Conservation (phyloP, 2,888 invertebrate genomes). For the Apodemia hepburni region DNA sequence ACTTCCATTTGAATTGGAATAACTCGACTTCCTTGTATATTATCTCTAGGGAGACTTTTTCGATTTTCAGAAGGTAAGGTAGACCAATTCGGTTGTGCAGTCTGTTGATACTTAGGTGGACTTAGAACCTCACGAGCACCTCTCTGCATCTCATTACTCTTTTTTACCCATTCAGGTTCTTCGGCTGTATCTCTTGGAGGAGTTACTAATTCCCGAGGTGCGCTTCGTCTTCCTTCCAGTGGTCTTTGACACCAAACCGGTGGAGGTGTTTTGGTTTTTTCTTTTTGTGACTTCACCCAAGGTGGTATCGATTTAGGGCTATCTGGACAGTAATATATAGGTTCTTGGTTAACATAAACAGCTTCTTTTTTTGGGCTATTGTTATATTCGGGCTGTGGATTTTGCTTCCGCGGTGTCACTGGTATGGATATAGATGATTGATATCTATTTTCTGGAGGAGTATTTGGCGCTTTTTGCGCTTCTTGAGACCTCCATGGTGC, state of each 20-base stretch:
- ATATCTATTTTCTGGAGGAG: constrained; percentile 57
- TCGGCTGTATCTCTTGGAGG: constrained; percentile 61
- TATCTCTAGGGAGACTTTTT: constrained; percentile 64
- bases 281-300: constrained; percentile 71
- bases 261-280: constrained; percentile 73
- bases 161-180: constrained; percentile 71
- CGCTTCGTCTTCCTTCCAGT: constrained; percentile 58
- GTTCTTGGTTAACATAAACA: constrained; percentile 69
- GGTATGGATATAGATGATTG: constrained; percentile 75
- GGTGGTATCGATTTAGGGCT: constrained; percentile 69
- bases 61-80: constrained; percentile 69
- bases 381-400: constrained; percentile 52
- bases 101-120: constrained; percentile 66
- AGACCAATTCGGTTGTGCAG: constrained; percentile 67
- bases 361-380: constrained; percentile 58
- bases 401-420: constrained; percentile 60
- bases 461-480: constrained; percentile 40
- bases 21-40: constrained; percentile 66
- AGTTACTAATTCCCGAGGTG: constrained; percentile 59
- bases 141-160: constrained; percentile 65
- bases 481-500: constrained; percentile 53
- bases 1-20: constrained; percentile 86
- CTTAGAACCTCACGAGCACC: constrained; percentile 61
- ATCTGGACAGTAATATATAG: constrained; percentile 67
- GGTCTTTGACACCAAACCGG: constrained; percentile 69